Evolutionary conservation across 2,113 vertebrate genomes (phyloP), one percentile per base, ranked within the genome.

Genomic region (Eulemur macaco): DNA sequence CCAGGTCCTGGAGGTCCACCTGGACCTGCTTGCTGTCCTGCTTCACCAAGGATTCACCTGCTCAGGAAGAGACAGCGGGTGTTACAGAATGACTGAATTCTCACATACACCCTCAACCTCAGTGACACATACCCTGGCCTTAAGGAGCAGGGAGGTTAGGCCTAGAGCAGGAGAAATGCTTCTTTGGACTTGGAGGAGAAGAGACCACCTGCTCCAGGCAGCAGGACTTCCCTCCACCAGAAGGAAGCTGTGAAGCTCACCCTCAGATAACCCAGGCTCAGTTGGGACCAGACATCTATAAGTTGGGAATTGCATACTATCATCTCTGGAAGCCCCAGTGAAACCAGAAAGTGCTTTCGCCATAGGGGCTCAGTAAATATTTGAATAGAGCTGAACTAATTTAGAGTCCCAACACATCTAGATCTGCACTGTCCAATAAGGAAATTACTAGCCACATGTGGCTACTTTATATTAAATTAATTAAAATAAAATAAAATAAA

Each of bases 1-100:
- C 99, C 98, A 99, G 98, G 76, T 99, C 99, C 98, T 99, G 99
- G 68, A 99, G 98, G 95, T 99, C 99, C 96, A 99, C 99, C 97
- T 99, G 99, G 68, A 99, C 97, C 96, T 99, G 99, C 95, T 99
- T 99, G 95, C 98, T 99, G 97, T 99, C 98, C 97, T 99, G 99
- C 97, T 99, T 98, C 54, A 99, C 96, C 0, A 98, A 85, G 20
- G 99, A 95, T 63, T 99, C 99, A 31, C 99, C 99, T 99, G 89
- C 52, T 93, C 50, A 1, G 80, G 87, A 52, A 96, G 17, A 97
- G 14, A 95, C 6, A 80, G 27, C 0, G 13, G 1, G 1, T n/a
- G 23, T 64, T 25, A 60, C 2, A 52, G n/a, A 42, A 42, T 5
- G 20, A 25, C 8, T 13, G 39, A 91, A 39, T 1, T 45, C 77